Conservation (phyloP, 2,113 vertebrate species). For the Chaenocephalus aceratus region DNA sequence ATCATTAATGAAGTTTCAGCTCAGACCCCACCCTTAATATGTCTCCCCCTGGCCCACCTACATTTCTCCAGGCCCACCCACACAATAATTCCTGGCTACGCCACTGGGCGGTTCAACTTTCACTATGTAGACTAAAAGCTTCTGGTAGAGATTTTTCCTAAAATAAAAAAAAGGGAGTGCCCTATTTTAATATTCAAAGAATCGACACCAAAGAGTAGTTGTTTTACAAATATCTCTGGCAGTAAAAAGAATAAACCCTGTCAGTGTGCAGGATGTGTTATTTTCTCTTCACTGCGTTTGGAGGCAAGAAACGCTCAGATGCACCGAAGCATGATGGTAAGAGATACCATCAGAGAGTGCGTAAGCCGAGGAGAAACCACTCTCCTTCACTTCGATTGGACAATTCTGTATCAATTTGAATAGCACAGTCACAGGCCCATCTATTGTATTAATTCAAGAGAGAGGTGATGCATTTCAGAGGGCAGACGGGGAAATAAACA, state of each 20-base stretch:
- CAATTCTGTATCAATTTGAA: conserved; percentile 42
- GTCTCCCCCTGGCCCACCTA: no score
- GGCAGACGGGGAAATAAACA: conserved; percentile 42
- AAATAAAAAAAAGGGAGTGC: conserved; percentile 3
- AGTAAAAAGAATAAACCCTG: conserved; percentile 66
- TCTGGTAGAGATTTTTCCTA: background rate
- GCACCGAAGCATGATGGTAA: conserved; percentile 63
- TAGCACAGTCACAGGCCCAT: background rate
- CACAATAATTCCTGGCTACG: no score
- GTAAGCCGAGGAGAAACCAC: conserved; percentile 41
- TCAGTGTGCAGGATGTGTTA: conserved; percentile 68
- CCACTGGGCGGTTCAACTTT: background rate
- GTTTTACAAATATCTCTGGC: conserved; percentile 58
- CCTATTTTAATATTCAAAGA: conserved; percentile 44
- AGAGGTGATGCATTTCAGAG: conserved; percentile 43
- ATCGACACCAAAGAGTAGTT: conserved; percentile 34
- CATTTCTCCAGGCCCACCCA: no score
- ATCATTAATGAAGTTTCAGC: no score
- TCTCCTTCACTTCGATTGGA: conserved; percentile 36
- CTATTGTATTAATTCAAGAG: conserved; percentile 23
- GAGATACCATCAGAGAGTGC: conserved; percentile 56
- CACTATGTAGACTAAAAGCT: conserved; percentile 15
- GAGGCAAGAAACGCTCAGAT: conserved; percentile 56
- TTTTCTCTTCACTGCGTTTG: conserved; percentile 65
- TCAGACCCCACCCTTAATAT: no score